Evolutionary conservation across 2,888 invertebrate genomes (phyloP).

Genomic region (Cybosia mesomella): DNA sequence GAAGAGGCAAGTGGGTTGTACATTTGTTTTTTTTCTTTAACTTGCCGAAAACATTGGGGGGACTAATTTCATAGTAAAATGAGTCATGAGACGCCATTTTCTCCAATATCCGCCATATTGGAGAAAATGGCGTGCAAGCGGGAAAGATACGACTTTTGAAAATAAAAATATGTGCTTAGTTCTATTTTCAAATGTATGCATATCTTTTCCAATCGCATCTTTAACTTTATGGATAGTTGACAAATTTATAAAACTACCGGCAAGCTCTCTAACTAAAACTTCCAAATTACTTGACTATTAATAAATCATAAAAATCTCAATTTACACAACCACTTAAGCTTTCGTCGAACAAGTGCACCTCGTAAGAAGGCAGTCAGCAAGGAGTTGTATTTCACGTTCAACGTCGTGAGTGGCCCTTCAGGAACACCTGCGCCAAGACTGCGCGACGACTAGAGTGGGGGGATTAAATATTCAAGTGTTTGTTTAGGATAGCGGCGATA

Average conservation of each 20-base stretch:
- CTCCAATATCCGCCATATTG: too few species aligned
- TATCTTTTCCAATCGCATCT: too few species aligned
- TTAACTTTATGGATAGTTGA: too few species aligned
- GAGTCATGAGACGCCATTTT: too few species aligned
- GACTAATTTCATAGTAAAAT: too few species aligned
- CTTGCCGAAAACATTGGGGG: too few species aligned
- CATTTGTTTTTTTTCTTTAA: background rate
- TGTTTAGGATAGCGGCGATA: too few species aligned
- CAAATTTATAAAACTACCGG: background rate
- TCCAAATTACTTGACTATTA: background rate
- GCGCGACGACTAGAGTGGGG: conserved; percentile 1
- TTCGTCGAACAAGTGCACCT: conserved; percentile 1
- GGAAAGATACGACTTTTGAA: too few species aligned
- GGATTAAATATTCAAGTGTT: conserved; percentile 20
- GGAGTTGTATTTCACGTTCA: conserved; percentile 29
- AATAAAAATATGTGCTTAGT: too few species aligned
- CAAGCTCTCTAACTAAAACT: background rate
- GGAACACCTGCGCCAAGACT: conserved; percentile 38
- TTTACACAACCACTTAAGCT: conserved; percentile 15
- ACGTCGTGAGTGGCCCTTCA: conserved; percentile 38
- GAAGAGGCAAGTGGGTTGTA: background rate
- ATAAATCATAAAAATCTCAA: background rate
- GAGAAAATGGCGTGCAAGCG: too few species aligned
- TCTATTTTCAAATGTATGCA: too few species aligned
- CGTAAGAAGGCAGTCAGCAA: background rate